Conservation (phyloP, 2,113 vertebrate species). For the Neofelis nebulosa region DNA sequence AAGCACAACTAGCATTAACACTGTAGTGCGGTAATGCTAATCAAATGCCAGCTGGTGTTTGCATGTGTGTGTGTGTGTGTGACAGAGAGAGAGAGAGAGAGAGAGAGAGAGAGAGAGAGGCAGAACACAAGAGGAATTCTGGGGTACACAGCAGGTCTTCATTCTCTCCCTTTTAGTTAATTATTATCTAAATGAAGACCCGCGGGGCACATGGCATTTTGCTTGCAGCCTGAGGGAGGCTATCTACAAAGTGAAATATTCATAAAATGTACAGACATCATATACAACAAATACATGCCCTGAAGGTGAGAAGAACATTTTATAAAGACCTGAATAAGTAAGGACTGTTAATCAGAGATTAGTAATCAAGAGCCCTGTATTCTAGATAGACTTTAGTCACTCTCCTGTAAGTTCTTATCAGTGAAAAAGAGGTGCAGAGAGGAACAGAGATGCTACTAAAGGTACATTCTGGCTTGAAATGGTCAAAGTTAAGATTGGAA, state of each 20-base stretch:
- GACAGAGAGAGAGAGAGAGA: no score
- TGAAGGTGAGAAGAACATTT: slow-evolving; percentile 15
- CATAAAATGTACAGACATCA: slow-evolving; percentile 27
- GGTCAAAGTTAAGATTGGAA: background rate
- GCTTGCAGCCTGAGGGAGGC: slow-evolving; percentile 50
- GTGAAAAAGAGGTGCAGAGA: background rate
- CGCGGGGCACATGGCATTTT: slow-evolving; percentile 48
- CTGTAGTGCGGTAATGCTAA: no score
- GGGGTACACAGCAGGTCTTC: slow-evolving; percentile 48
- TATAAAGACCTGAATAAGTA: background rate
- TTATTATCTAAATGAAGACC: slow-evolving; percentile 67
- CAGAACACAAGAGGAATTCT: background rate
- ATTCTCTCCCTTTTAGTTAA: slow-evolving; percentile 64
- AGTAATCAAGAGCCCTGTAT: background rate
- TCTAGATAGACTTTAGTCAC: background rate
- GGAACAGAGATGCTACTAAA: background rate
- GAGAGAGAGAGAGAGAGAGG: rapidly evolving
- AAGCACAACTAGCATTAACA: rapidly evolving
- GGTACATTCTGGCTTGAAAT: background rate
- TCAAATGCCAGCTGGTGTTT: background rate
- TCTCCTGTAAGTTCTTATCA: background rate
- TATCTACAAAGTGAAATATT: slow-evolving; percentile 61
- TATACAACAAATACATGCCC: slow-evolving; percentile 6
- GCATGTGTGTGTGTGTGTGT: background rate
- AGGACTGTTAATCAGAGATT: background rate